Conservation (phyloP, 2,113 vertebrate species). For the Telmatochromis sp. region DNA sequence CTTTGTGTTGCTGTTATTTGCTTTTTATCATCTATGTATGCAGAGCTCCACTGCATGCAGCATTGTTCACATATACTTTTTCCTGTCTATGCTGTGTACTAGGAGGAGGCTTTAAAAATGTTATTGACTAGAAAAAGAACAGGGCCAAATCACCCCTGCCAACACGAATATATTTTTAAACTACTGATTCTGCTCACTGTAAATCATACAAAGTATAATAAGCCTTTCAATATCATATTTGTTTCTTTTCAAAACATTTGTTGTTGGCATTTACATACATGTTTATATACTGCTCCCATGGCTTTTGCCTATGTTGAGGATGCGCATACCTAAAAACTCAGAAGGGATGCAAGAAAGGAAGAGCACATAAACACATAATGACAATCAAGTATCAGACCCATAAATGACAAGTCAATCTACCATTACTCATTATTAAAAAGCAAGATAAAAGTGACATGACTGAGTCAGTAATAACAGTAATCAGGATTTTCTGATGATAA, state of each 20-base stretch:
- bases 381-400: not conserved
- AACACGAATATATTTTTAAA: not conserved
- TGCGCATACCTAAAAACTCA: not conserved
- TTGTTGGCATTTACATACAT: not conserved
- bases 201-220: not conserved
- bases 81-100: not conserved
- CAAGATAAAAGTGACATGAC: not conserved
- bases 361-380: not conserved
- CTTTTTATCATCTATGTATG: not conserved
- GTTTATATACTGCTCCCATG: not conserved
- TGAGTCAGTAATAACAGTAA: not conserved
- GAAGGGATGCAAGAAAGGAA: not conserved
- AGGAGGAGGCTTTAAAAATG: not conserved
- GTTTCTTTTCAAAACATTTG: not conserved
- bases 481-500: not conserved
- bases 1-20: not conserved
- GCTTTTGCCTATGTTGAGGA: not conserved
- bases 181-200: not conserved
- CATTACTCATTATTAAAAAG: not conserved
- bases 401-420: not conserved
- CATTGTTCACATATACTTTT: not conserved
- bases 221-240: not conserved
- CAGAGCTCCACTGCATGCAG: not conserved
- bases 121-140: not conserved
- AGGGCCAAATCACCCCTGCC: not conserved